Evolutionary conservation across 1,140 invertebrate species (phyloP).

Genomic region (Hyposmocoma kahamanoa): DNA sequence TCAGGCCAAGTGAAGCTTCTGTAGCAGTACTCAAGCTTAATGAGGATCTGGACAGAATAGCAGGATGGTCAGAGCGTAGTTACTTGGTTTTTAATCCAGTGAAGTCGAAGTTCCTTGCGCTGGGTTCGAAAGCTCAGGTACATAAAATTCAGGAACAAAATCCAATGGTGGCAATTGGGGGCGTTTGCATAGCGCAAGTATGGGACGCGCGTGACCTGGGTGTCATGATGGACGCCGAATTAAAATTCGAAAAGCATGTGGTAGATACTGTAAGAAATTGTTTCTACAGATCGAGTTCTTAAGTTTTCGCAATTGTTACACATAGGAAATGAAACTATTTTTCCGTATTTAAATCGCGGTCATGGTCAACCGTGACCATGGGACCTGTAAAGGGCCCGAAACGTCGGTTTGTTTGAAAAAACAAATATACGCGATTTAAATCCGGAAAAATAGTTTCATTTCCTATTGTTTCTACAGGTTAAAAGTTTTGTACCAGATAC

Average conservation of each 20-base stretch:
- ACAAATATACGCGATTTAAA: too few relatives aligned
- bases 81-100: not conserved
- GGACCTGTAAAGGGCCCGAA: too few relatives aligned
- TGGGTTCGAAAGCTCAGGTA: not conserved
- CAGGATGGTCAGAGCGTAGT: not conserved
- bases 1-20: not conserved
- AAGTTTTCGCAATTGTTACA: too few relatives aligned
- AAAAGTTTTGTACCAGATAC: not conserved
- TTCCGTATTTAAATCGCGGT: too few relatives aligned
- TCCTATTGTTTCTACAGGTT: too few relatives aligned
- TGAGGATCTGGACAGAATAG: not conserved
- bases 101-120: not conserved
- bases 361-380: too few relatives aligned
- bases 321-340: too few relatives aligned
- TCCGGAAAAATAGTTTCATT: too few relatives aligned
- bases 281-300: too few relatives aligned
- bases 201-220: not conserved
- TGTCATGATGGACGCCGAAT: not conserved
- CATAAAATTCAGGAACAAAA: not conserved
- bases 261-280: not conserved
- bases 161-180: not conserved
- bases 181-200: not conserved
- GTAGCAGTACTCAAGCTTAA: not conserved
- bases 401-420: too few relatives aligned
- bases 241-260: not conserved